These are phyloP conservation scores for Scaptomyza flava DNA, from an alignment of 2,888 invertebrate genomes.

Conservation along the genomic window DNA sequence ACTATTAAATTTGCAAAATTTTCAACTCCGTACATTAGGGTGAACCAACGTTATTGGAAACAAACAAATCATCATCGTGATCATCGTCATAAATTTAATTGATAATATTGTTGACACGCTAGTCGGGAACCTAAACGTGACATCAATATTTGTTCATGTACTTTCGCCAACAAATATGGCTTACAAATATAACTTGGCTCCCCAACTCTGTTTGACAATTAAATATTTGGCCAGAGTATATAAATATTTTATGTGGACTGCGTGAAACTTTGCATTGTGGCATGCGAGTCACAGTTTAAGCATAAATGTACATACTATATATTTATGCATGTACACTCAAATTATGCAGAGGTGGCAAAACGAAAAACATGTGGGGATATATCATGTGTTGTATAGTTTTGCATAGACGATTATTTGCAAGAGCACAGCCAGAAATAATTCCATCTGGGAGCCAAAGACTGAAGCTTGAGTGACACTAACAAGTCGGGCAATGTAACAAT, in stretches of 20 bases:
- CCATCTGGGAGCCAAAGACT: constrained; percentile 66
- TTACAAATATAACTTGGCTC: constrained; percentile 27
- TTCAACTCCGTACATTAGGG: constrained; percentile 29
- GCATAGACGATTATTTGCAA: constrained; percentile 80
- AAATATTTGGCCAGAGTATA: constrained; percentile 71
- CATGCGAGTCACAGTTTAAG: neutral
- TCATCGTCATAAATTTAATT: constrained; percentile 65
- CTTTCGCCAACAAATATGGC: constrained; percentile 59
- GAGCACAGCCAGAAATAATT: constrained; percentile 65
- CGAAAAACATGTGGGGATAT: constrained; percentile 9
- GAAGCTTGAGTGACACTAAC: constrained; percentile 80
- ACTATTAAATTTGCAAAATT: constrained; percentile 66
- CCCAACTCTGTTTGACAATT: constrained; percentile 61
- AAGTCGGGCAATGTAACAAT: constrained; percentile 40
- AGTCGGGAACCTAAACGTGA: constrained; percentile 7
- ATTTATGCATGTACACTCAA: constrained; percentile 48
- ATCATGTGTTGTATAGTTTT: constrained; percentile 63
- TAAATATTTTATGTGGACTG: constrained; percentile 64
- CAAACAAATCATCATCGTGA: constrained; percentile 20
- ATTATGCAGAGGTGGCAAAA: constrained; percentile 55
- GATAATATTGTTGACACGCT: constrained; percentile 75
- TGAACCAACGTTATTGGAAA: constrained; percentile 12
- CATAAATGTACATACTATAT: constrained; percentile 1
- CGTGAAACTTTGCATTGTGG: constrained; percentile 34
- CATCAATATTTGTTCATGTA: constrained; percentile 63